Evolutionary conservation across 2,797 vertebrate species (phyloP).

Genomic region (Chloroceryle amazona): DNA sequence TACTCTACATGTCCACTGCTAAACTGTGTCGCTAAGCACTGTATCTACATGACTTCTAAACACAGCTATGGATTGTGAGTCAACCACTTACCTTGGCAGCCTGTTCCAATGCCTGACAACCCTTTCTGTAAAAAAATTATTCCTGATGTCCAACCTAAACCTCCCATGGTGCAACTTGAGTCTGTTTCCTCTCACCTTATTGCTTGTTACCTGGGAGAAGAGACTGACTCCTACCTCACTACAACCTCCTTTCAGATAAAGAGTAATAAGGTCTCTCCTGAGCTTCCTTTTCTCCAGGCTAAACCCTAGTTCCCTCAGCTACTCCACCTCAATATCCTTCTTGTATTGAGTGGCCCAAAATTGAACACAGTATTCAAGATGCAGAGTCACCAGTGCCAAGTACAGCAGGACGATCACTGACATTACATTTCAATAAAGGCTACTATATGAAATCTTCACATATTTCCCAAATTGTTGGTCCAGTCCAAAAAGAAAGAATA

Average conservation of each 20-base stretch:
- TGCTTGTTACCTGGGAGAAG: rapidly evolving
- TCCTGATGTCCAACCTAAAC: neutral
- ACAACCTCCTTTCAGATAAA: neutral
- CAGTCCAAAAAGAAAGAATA: neutral
- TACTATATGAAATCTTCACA: neutral
- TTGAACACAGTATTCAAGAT: neutral
- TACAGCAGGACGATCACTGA: neutral
- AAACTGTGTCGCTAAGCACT: neutral
- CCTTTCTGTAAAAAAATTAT: neutral
- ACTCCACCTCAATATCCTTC: neutral
- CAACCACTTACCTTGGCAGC: neutral
- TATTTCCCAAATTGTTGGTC: neutral
- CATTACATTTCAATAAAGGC: neutral
- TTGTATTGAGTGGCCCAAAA: neutral
- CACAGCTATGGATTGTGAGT: neutral
- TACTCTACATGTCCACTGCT: neutral
- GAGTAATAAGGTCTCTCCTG: neutral
- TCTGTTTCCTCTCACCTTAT: rapidly evolving
- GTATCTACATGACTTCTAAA: neutral
- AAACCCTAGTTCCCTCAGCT: neutral
- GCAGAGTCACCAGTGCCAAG: neutral
- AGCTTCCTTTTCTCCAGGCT: neutral
- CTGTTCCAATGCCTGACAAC: neutral
- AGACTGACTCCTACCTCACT: rapidly evolving
- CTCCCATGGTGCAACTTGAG: neutral